Evolutionary conservation across 2,888 invertebrate genomes (phyloP), one percentile per base, ranked within the genome.

Genomic region (Drosophila differens): DNA sequence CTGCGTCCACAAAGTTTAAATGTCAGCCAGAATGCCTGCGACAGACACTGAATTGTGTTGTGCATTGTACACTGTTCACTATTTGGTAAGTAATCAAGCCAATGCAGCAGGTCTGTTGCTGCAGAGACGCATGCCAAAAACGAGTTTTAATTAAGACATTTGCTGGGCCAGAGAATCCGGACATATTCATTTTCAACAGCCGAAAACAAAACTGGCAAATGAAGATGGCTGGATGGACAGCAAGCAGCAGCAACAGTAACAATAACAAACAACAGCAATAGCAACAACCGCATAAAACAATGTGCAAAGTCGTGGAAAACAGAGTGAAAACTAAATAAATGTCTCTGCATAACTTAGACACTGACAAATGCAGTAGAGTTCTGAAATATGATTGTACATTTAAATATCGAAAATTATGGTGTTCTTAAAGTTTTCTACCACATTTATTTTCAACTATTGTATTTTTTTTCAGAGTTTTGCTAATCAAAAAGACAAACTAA

Each of bases 61-160:
- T 41, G 39, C 22, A 37, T 25, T 57, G 25, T 52, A 60, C 28
- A 54, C 53, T 74, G 19, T 32, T 16, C 58, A 65, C 49, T 51
- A 59, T 22, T 5, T 32, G 30, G 28, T 19, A 10, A 28, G 51
- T n/a, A 61, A 51, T 61, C 32, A 54, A n/a, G 32, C 44, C 22
- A 39, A 28, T 39, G 39, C n/a, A 30, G 39, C 19, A 33, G 47
- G 67, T 67, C 72, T 81, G 41, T 61, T 32, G 54, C 67, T 62
- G 76, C 61, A 63, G 70, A 72, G 62, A 44, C 59, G 55, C 58
- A 73, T 83, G 70, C 54, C 65, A 70, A 70, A 80, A 82, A 85
- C 81, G 79, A 85, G 66, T 86, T 87, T 86, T 85, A 86, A 83
- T 87, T 86, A 87, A 82, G 85, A 85, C 83, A 85, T 81, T 85